Percentiles rank a stretch among this genome's conserved stretches.
Conservation (phyloP, 2,113 vertebrate species). For the Astur gentilis region DNA sequence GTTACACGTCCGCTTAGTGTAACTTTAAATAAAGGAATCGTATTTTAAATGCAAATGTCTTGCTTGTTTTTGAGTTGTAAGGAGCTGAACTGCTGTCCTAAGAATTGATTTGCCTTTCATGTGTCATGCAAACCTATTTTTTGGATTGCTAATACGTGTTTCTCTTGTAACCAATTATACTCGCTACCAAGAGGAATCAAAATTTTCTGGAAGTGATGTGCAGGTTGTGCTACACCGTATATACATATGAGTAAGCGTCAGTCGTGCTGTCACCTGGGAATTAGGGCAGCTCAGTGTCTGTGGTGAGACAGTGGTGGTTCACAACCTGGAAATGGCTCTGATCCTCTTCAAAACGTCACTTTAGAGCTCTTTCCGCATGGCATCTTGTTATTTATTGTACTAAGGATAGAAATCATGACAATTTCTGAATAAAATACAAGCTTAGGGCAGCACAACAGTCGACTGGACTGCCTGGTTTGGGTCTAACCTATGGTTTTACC, state of each 20-base stretch:
- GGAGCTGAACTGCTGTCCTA: background rate
- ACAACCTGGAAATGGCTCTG: background rate
- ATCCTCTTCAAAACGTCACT: accelerated
- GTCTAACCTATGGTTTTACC: accelerated
- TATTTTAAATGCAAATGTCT: background rate
- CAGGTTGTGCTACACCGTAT: accelerated
- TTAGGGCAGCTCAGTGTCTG: no score
- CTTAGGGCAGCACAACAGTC: accelerated
- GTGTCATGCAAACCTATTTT: background rate
- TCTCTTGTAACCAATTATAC: background rate
- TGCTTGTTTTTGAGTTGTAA: background rate
- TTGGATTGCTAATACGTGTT: background rate
- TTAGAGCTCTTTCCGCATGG: accelerated
- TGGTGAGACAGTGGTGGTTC: background rate
- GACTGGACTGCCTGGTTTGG: background rate
- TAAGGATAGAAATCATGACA: accelerated
- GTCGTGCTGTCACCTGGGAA: background rate
- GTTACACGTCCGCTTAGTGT: background rate
- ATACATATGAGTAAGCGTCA: accelerated
- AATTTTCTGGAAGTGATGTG: background rate
- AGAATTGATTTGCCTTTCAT: background rate
- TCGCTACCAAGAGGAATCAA: background rate
- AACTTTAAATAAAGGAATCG: background rate
- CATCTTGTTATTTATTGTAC: background rate
- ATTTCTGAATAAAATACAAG: background rate